Base-by-base conservation (phyloP, 2,113 vertebrate species). In the Suricata suricatta region DNA sequence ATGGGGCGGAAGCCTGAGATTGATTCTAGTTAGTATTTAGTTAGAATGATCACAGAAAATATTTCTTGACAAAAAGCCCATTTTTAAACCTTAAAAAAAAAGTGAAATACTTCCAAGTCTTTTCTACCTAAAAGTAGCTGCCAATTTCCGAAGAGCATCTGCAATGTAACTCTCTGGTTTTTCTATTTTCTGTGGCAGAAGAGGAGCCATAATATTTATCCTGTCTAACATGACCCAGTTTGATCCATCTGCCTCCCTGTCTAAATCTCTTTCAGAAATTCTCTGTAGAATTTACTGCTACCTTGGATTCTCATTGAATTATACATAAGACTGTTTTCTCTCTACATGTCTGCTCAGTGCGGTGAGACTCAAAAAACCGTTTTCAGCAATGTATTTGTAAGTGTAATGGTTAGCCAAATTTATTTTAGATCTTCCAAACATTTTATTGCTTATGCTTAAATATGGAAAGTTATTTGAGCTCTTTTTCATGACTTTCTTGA, bases 231-330 rank as follows among this genome's bases (percentile, higher is more conserved):
- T 82, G 96, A 97, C 92, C 93, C 84, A 93, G n/a, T 96, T 97
- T 96, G 94, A 97, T 91, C 74, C 87, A 95, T 88, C 81, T 97
- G 66, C 52, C 72, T 90, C 29, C 38, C 77, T 93, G 47, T 74
- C 80, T 94, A 96, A 97, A 93, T 79, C 76, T 86, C 1, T 38
- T 92, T 90, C 66, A 92, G 83, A 93, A 97, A 97, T 77, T 83
- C 7, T 90, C 13, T 68, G 52, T 63, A 88, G 92, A 98, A 96
- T 95, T 96, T 94, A 96, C 54, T 50, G n/a, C 71, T 84, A 68
- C 38, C 41, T 8, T 96, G 84, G 47, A 90, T 83, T 87, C 97
- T 93, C 76, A 64, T 52, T 96, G 95, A 98, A 97, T 97, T 96
- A 94, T 60, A 38, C 64, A 63, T 76, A 91, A 88, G 82, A 83